phyloP scores from a whole-genome alignment of 2,113 vertebrate genomes.

The Aplodontia rufa region DNA sequence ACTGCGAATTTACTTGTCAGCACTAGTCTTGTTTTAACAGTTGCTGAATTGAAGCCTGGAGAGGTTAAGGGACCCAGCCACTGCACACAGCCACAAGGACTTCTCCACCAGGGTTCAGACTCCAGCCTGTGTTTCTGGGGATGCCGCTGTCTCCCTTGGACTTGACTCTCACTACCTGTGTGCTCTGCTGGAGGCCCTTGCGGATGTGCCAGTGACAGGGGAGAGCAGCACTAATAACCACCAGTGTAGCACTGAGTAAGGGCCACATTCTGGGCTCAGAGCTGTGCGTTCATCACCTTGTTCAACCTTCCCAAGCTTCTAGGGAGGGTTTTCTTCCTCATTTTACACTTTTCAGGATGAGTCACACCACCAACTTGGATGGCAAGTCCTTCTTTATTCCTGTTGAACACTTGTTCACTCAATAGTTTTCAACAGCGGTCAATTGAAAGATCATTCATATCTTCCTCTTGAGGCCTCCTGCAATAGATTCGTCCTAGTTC shows the following conservation, averaged over 20 bases:
- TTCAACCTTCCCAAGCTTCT: background rate
- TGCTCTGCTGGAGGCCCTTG: background rate
- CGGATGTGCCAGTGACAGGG: background rate
- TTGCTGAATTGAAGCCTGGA: background rate
- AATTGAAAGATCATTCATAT: background rate
- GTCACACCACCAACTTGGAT: background rate
- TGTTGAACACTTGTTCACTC: background rate
- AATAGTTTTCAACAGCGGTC: background rate
- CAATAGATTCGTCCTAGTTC: background rate
- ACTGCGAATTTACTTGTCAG: background rate
- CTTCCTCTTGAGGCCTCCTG: background rate
- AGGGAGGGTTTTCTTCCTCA: background rate
- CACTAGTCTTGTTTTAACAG: too few species aligned
- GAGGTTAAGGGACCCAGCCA: background rate
- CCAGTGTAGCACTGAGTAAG: background rate
- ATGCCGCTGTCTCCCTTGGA: background rate
- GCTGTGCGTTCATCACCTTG: background rate
- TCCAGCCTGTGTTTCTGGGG: background rate
- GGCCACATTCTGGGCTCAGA: background rate
- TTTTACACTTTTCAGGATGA: background rate
- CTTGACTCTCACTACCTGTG: background rate
- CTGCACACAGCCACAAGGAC: background rate
- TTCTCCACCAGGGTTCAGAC: rapidly evolving
- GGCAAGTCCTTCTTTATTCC: background rate
- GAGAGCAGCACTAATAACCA: too few species aligned